phyloP scores from a whole-genome alignment of 2,888 invertebrate genomes.

The Beris morrisii region DNA sequence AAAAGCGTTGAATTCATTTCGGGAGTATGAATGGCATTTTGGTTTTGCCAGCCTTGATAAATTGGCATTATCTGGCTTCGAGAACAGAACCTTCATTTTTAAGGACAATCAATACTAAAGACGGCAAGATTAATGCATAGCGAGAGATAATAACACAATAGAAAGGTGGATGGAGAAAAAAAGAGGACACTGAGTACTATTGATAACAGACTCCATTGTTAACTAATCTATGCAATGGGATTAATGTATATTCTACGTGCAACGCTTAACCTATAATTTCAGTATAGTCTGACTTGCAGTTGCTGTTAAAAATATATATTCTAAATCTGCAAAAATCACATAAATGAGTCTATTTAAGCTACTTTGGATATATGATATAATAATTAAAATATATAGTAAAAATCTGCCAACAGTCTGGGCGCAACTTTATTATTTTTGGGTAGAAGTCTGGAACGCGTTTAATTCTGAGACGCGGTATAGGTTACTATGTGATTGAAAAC shows the following conservation, averaged over 20 bases:
- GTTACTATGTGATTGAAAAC: too few species aligned
- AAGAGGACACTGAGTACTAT: not conserved
- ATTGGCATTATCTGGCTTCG: slow-evolving; percentile 33
- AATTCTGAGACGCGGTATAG: too few species aligned
- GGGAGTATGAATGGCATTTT: slow-evolving; percentile 19
- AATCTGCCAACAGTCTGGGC: too few species aligned
- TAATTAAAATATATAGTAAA: too few species aligned
- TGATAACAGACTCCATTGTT: slow-evolving; percentile 12
- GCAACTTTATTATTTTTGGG: too few species aligned
- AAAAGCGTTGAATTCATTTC: slow-evolving; percentile 8
- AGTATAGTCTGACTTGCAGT: not conserved
- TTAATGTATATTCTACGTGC: not conserved
- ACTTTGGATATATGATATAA: too few species aligned
- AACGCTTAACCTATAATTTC: not conserved
- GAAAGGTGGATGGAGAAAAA: not conserved
- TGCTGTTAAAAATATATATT: too few species aligned
- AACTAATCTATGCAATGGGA: not conserved
- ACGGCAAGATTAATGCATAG: slow-evolving; percentile 31
- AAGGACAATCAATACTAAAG: slow-evolving; percentile 30
- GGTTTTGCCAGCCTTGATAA: slow-evolving; percentile 25
- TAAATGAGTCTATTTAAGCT: not conserved
- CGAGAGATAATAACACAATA: slow-evolving; percentile 5
- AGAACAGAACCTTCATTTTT: slow-evolving; percentile 27
- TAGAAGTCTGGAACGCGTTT: too few species aligned
- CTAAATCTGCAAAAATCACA: not conserved